Percentiles rank a stretch among this genome's conserved stretches.
phyloP scores from a whole-genome alignment of 2,888 invertebrate genomes.

The Augiades crinisus region DNA sequence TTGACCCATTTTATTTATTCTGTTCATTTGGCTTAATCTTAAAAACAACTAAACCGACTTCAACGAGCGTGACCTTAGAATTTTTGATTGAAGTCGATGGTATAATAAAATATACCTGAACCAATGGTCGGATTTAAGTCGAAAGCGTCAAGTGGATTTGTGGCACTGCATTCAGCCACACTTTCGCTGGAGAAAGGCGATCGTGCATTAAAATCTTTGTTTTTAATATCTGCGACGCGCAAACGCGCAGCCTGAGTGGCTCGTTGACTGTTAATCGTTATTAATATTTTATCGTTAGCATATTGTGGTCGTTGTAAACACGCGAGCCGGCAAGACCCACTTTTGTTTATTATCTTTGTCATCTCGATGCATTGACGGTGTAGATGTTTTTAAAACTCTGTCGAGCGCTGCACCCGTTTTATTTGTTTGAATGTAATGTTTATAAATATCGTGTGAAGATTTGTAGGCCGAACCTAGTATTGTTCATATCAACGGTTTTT shows the following conservation, averaged over 20 bases:
- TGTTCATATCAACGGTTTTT: too few relatives aligned
- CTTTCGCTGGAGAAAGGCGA: constrained; percentile 77
- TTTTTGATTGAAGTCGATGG: too few relatives aligned
- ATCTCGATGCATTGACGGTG: background rate
- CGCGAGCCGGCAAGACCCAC: constrained; percentile 20
- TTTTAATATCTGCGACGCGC: constrained; percentile 36
- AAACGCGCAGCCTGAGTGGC: constrained; percentile 12
- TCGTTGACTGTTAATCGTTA: constrained; percentile 16
- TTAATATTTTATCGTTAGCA: constrained; percentile 24
- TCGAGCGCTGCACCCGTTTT: too few relatives aligned
- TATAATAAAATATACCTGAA: background rate
- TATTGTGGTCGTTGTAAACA: constrained; percentile 13
- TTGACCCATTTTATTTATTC: too few relatives aligned
- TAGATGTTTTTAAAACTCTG: too few relatives aligned
- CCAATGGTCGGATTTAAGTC: constrained; percentile 50
- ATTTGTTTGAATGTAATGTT: too few relatives aligned
- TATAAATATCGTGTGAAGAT: too few relatives aligned
- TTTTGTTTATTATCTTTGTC: constrained; percentile 3
- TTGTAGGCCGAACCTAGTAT: too few relatives aligned
- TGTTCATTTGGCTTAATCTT: too few relatives aligned
- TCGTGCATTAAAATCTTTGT: constrained; percentile 70
- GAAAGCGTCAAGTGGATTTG: constrained; percentile 70
- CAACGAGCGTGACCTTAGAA: too few relatives aligned
- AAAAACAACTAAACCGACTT: too few relatives aligned
- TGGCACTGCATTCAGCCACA: constrained; percentile 62